Percentiles rank a stretch among this genome's conserved stretches.
These are phyloP conservation scores for Dendrolimus houi DNA, from an alignment of 2,888 invertebrate genomes.

Conservation along the genomic window DNA sequence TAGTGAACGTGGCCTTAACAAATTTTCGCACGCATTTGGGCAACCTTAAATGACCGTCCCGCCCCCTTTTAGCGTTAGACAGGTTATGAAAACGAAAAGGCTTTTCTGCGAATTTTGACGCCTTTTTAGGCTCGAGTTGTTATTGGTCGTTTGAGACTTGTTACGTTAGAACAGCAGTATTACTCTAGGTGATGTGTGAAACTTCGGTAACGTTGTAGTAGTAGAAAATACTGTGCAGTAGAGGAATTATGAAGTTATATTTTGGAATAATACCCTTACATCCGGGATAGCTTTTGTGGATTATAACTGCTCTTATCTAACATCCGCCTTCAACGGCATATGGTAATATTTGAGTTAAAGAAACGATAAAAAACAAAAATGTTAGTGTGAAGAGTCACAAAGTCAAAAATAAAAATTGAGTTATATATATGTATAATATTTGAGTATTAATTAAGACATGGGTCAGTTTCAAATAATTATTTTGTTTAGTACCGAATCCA, in stretches of 20 bases:
- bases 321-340: no score
- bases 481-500: no score
- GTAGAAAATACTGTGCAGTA: neutral
- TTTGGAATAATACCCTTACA: neutral
- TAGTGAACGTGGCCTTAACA: neutral
- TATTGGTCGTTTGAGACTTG: neutral
- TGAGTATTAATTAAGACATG: no score
- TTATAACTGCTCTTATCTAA: no score
- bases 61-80: neutral
- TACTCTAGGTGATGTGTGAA: neutral
- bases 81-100: neutral
- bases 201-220: neutral
- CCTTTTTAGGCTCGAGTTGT: neutral
- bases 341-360: no score
- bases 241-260: neutral
- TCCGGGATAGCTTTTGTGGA: no score
- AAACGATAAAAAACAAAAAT: no score
- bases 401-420: no score
- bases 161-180: neutral
- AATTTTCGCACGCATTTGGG: neutral
- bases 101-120: neutral
- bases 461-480: no score
- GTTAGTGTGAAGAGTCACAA: no score
- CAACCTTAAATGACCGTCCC: neutral
- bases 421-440: no score